phyloP scores from a whole-genome alignment of 30 jellyfish, hydroid and myxozoan species.

The Nemopilema nomurai region DNA sequence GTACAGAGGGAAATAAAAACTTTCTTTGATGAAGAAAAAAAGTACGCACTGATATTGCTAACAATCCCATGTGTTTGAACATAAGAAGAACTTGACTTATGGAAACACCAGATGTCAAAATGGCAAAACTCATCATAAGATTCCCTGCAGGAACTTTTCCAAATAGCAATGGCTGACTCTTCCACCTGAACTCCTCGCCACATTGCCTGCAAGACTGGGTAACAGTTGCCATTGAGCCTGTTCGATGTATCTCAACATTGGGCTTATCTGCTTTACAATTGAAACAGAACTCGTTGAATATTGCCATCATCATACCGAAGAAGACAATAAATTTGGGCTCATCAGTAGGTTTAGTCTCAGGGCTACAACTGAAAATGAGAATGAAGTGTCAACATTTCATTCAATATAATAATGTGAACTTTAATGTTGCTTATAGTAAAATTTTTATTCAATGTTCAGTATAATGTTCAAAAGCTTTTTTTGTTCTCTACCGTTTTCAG shows the following conservation, averaged over 20 bases:
- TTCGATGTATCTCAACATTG: conserved; percentile 7
- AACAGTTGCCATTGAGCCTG: conserved; percentile 33
- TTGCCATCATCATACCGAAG: background rate
- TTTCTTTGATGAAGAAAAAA: conserved; percentile 36
- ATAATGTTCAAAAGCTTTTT: background rate
- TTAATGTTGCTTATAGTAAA: background rate
- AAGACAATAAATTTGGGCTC: conserved; percentile 24
- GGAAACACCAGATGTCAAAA: conserved; percentile 12
- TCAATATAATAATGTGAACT: background rate
- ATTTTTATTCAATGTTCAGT: background rate
- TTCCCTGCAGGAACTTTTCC: conserved; percentile 57
- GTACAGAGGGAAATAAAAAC: conserved; percentile 27
- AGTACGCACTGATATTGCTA: conserved; percentile 25
- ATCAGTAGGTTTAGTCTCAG: conserved; percentile 8
- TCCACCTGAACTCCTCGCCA: conserved; percentile 28
- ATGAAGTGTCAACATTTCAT: background rate
- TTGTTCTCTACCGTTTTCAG: background rate
- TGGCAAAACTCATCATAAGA: conserved; percentile 26
- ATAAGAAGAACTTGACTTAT: conserved; percentile 31
- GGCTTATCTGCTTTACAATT: conserved; percentile 17
- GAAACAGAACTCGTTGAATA: conserved; percentile 19
- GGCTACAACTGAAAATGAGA: background rate
- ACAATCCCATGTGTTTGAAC: conserved; percentile 46
- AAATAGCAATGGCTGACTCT: conserved; percentile 20
- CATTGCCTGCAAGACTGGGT: conserved; percentile 37